Evolutionary conservation across 2,113 vertebrate genomes (phyloP).

Genomic region (Promerops cafer): DNA sequence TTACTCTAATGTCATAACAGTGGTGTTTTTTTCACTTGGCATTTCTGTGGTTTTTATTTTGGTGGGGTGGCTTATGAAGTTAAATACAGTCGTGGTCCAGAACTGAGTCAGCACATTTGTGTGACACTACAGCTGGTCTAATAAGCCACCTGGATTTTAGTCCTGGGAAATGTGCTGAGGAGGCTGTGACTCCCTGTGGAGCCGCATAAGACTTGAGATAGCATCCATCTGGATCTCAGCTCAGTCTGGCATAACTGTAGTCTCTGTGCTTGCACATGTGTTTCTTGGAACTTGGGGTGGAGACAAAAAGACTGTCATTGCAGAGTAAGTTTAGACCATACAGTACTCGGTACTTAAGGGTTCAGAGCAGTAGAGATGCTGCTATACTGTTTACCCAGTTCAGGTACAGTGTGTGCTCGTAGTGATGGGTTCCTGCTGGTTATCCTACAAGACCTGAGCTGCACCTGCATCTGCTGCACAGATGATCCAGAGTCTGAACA

Average conservation of each 20-base stretch:
- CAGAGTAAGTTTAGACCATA: not conserved
- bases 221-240: not conserved
- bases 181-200: not conserved
- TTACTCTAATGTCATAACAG: not conserved
- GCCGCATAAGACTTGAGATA: not conserved
- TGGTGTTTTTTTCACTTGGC: not conserved
- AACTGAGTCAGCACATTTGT: not conserved
- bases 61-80: not conserved
- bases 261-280: not conserved
- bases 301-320: not conserved
- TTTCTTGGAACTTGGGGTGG: not conserved
- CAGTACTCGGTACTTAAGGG: not conserved
- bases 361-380: not conserved
- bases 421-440: not conserved
- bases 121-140: not conserved
- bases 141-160: not conserved
- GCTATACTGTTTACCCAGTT: not conserved
- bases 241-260: not conserved
- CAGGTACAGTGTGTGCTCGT: accelerated
- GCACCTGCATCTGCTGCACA: not conserved
- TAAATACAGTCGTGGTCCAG: not conserved
- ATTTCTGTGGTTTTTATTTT: not conserved
- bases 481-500: not conserved
- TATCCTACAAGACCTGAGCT: not conserved
- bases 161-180: not conserved